Percentiles rank a stretch among this genome's conserved stretches.
phyloP scores from a whole-genome alignment of 2,888 invertebrate genomes.

The Biston stratarius region DNA sequence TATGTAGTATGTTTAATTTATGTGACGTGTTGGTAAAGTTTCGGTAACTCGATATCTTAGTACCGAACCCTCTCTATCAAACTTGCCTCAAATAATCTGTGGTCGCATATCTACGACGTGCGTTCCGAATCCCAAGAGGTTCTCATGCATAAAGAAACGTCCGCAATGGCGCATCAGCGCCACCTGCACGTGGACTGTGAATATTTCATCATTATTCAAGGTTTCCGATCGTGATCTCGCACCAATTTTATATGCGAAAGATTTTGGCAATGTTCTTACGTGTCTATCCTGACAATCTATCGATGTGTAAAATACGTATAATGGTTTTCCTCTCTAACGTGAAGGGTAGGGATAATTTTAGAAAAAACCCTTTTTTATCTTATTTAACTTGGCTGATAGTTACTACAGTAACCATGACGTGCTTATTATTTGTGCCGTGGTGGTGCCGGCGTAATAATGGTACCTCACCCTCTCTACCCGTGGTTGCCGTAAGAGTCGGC shows the following conservation, averaged over 20 bases:
- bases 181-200: slow-evolving; percentile 73
- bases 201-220: slow-evolving; percentile 70
- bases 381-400: no score
- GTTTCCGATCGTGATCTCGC: slow-evolving; percentile 52
- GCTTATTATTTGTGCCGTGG: no score
- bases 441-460: no score
- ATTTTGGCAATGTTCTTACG: slow-evolving; percentile 13
- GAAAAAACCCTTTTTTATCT: no score
- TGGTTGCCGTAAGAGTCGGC: no score
- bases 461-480: no score
- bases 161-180: slow-evolving; percentile 65
- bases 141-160: slow-evolving; percentile 82
- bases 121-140: slow-evolving; percentile 76
- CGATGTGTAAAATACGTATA: neutral
- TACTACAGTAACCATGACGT: no score
- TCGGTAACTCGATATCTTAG: neutral
- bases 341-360: neutral
- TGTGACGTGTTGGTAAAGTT: neutral
- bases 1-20: no score
- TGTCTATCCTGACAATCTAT: slow-evolving; percentile 1
- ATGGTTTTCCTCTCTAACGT: neutral
- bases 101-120: slow-evolving; percentile 68
- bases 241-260: slow-evolving; percentile 40
- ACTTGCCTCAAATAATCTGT: slow-evolving; percentile 50
- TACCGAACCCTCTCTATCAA: slow-evolving; percentile 30